A percentile compares a stretch with the other conserved stretches of the same genome.
These are phyloP conservation scores for Oreochromis tanganicae DNA, from an alignment of 2,113 vertebrate species.

Conservation along the genomic window DNA sequence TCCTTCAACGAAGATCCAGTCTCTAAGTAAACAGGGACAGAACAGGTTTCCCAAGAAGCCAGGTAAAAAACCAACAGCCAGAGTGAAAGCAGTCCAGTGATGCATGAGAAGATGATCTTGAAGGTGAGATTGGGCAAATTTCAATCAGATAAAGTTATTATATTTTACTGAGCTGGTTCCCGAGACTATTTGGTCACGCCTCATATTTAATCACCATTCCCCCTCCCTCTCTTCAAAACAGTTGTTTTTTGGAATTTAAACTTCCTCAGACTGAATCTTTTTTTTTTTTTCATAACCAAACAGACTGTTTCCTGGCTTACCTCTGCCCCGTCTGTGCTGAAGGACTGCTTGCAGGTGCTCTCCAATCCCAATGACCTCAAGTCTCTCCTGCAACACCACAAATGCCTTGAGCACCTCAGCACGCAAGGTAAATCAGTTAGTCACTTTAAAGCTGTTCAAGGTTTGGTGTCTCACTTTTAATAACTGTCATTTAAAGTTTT, in stretches of 20 bases:
- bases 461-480: background rate
- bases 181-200: background rate
- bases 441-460: background rate
- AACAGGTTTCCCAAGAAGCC: background rate
- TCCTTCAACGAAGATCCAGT: background rate
- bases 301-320: constrained; percentile 51
- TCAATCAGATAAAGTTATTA: background rate
- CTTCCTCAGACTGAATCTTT: background rate
- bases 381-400: constrained; percentile 56
- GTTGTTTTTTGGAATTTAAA: background rate
- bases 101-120: background rate
- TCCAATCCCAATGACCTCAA: constrained; percentile 33
- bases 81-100: background rate
- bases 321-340: constrained; percentile 49
- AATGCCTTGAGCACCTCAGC: constrained; percentile 27
- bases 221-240: background rate
- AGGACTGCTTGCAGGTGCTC: constrained; percentile 35
- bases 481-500: background rate
- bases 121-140: background rate
- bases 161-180: background rate
- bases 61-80: background rate
- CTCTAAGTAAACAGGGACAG: background rate
- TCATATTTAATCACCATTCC: background rate
- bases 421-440: constrained; percentile 10
- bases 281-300: background rate